phyloP scores from a whole-genome alignment of 2,113 vertebrate genomes.

The Eidolon helvum region DNA sequence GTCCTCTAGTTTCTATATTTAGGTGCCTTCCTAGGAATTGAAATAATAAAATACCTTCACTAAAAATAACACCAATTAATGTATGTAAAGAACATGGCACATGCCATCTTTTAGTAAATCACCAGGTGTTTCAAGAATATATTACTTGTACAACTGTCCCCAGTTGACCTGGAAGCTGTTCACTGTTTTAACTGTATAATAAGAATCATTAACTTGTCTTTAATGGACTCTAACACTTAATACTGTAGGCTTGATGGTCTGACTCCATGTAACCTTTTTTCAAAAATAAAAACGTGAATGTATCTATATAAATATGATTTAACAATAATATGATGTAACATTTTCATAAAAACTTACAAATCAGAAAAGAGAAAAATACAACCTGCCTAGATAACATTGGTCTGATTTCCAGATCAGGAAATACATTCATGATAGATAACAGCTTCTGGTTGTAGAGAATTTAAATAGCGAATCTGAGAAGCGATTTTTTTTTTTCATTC shows the following conservation, averaged over 20 bases:
- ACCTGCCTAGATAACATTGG: not conserved
- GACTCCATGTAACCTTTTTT: not conserved
- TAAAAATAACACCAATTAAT: not conserved
- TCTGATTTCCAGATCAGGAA: not conserved
- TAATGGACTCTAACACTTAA: not conserved
- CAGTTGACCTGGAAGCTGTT: not conserved
- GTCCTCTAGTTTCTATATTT: not conserved
- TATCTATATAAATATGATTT: not conserved
- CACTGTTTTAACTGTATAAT: not conserved
- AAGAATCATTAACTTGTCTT: not conserved
- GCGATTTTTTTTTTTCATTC: constrained; percentile 9
- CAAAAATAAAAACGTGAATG: not conserved
- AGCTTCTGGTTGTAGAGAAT: not conserved
- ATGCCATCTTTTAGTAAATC: not conserved
- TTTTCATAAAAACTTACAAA: constrained; percentile 20
- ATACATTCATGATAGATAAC: not conserved
- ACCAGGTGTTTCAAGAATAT: not conserved
- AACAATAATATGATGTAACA: not conserved
- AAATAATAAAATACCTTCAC: not conserved
- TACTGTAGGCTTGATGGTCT: not conserved
- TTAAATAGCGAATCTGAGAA: not conserved
- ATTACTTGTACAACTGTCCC: not conserved
- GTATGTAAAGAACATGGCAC: not conserved
- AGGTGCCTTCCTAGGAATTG: not conserved
- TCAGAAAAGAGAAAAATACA: not conserved